These are phyloP conservation scores for Rhinichthys klamathensis DNA, from an alignment of 2,113 vertebrate species.

Conservation along the genomic window DNA sequence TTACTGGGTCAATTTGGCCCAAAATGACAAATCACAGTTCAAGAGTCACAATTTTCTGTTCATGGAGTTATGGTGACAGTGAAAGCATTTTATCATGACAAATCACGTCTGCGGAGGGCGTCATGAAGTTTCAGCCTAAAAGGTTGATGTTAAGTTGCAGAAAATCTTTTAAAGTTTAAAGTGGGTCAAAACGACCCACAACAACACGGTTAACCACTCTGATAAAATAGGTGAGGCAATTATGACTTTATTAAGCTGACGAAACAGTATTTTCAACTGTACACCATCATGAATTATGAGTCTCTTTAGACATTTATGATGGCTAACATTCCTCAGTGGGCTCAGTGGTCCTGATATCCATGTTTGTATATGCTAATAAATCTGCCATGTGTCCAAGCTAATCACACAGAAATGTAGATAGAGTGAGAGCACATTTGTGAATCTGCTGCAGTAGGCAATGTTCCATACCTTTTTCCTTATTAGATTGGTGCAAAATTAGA, in stretches of 20 bases:
- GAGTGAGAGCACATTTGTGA: neutral
- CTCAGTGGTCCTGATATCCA: slow-evolving; percentile 22
- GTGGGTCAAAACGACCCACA: neutral
- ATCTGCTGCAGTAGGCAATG: neutral
- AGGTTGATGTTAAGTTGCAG: neutral
- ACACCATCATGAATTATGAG: neutral
- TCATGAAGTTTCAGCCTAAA: neutral
- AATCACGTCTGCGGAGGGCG: neutral
- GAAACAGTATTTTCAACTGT: neutral
- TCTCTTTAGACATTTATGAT: neutral
- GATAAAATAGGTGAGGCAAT: neutral
- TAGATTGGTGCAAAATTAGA: neutral
- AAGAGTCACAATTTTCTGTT: slow-evolving; percentile 13
- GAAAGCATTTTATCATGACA: neutral
- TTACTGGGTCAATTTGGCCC: neutral
- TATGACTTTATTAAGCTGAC: neutral
- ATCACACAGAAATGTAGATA: neutral
- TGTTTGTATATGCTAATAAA: slow-evolving; percentile 32
- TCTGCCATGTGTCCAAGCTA: slow-evolving; percentile 13
- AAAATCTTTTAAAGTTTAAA: neutral
- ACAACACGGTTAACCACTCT: neutral
- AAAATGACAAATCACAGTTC: neutral
- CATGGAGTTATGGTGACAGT: neutral
- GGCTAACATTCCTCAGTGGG: neutral
- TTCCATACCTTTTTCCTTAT: neutral